A percentile compares a stretch with the other conserved stretches of the same genome.
These are phyloP conservation scores for Odontophorus gujanensis DNA, from an alignment of 2,113 vertebrate species.

Conservation along the genomic window DNA sequence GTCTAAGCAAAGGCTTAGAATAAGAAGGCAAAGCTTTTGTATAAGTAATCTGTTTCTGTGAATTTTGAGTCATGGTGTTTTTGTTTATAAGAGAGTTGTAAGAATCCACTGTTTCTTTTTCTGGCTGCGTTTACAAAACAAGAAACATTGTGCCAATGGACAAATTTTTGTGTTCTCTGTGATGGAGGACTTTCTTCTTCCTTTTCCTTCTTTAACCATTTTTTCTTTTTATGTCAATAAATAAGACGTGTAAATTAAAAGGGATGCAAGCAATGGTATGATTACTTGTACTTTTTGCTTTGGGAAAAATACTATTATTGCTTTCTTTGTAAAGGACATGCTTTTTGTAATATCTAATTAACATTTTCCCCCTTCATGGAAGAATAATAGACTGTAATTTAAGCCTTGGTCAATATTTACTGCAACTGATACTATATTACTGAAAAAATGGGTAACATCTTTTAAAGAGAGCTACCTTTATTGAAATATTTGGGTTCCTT, in stretches of 20 bases:
- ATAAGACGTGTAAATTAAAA: background rate
- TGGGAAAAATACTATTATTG: background rate
- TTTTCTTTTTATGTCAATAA: background rate
- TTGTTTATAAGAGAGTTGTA: background rate
- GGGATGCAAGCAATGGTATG: background rate
- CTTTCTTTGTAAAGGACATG: background rate
- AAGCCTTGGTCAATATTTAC: conserved; percentile 26
- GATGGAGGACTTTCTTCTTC: background rate
- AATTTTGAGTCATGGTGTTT: background rate
- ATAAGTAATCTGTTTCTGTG: background rate
- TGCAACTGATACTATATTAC: conserved; percentile 23
- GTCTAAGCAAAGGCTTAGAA: background rate
- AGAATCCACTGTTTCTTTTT: background rate
- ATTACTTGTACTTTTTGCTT: background rate
- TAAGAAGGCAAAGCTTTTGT: background rate
- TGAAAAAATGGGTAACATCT: background rate
- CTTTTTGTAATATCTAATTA: conserved; percentile 20
- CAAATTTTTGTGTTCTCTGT: background rate
- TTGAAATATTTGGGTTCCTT: conserved; percentile 21
- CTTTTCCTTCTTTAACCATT: background rate
- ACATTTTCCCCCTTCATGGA: background rate
- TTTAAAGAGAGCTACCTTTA: conserved; percentile 1
- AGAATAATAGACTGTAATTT: conserved; percentile 17
- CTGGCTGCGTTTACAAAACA: background rate
- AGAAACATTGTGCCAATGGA: background rate